A percentile compares a stretch with the other conserved stretches of the same genome.
Evolutionary conservation across 2,888 invertebrate species (phyloP).

Genomic region (Neoscelio sp.): DNA sequence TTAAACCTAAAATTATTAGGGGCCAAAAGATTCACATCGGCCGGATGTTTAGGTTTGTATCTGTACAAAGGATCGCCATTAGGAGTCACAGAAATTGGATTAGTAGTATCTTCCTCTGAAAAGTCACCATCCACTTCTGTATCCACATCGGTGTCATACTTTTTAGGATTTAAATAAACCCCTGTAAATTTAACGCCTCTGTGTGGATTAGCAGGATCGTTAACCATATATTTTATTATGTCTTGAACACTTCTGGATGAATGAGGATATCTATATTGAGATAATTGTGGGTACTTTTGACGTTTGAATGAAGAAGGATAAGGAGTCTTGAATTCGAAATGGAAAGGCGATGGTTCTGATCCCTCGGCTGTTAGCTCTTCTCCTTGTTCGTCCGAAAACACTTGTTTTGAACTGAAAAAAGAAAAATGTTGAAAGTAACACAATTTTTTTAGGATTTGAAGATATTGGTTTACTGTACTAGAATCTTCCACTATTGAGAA

Average conservation of each 20-base stretch:
- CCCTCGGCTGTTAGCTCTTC: conserved; percentile 17
- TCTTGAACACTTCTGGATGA: conserved; percentile 81
- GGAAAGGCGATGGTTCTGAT: conserved; percentile 84
- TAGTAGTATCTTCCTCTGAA: conserved; percentile 71
- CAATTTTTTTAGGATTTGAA: too few species aligned
- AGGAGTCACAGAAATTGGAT: conserved; percentile 75
- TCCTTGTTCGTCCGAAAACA: conserved; percentile 13
- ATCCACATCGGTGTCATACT: conserved; percentile 74
- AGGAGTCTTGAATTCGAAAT: conserved; percentile 80
- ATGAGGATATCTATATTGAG: conserved; percentile 80
- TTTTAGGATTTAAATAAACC: conserved; percentile 80
- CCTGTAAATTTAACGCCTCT: conserved; percentile 82
- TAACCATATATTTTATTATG: conserved; percentile 80
- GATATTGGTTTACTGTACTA: too few species aligned
- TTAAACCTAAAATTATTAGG: conserved; percentile 83
- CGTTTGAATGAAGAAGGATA: conserved; percentile 79
- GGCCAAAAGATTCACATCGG: conserved; percentile 90
- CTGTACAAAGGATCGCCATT: conserved; percentile 87
- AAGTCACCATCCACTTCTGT: conserved; percentile 72
- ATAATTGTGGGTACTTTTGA: conserved; percentile 79
- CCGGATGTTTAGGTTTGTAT: conserved; percentile 89
- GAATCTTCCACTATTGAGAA: too few species aligned
- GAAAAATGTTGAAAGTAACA: neutral
- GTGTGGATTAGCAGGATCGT: conserved; percentile 73
- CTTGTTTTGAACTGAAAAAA: conserved; percentile 34